Conservation (phyloP, 2,797 vertebrate species). For the Acanthurus lineatus region DNA sequence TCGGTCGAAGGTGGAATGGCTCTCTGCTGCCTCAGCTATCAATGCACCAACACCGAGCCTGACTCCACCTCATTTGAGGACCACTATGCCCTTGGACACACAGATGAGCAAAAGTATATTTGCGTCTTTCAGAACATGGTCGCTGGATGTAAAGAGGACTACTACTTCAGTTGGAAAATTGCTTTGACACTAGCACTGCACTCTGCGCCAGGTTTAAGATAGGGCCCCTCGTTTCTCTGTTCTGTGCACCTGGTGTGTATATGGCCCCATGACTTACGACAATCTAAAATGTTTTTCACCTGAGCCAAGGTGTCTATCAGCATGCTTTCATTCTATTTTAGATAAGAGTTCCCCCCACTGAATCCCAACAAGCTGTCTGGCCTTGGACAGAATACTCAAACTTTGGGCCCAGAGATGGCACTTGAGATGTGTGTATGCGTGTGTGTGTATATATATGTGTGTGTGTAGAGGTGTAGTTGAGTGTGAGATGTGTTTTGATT, state of each 20-base stretch:
- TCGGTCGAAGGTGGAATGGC: no score
- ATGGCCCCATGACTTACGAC: conserved; percentile 33
- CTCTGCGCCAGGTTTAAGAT: no score
- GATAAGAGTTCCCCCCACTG: conserved; percentile 45
- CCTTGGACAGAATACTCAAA: conserved; percentile 64
- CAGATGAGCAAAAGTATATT: no score
- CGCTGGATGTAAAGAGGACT: no score
- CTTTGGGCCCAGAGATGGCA: conserved; percentile 37
- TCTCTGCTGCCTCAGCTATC: no score
- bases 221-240: background rate
- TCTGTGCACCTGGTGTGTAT: conserved; percentile 3
- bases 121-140: no score
- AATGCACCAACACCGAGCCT: no score
- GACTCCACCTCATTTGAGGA: no score
- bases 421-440: conserved; percentile 24
- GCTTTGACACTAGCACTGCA: no score
- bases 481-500: conserved; percentile 59
- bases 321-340: conserved; percentile 59
- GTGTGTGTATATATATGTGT: background rate
- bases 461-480: background rate
- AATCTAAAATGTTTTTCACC: conserved; percentile 46
- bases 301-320: conserved; percentile 55
- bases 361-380: conserved; percentile 67
- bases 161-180: no score
- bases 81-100: no score